These are phyloP conservation scores for Drosophila rellima DNA, from an alignment of 2,888 invertebrate species.

Conservation along the genomic window DNA sequence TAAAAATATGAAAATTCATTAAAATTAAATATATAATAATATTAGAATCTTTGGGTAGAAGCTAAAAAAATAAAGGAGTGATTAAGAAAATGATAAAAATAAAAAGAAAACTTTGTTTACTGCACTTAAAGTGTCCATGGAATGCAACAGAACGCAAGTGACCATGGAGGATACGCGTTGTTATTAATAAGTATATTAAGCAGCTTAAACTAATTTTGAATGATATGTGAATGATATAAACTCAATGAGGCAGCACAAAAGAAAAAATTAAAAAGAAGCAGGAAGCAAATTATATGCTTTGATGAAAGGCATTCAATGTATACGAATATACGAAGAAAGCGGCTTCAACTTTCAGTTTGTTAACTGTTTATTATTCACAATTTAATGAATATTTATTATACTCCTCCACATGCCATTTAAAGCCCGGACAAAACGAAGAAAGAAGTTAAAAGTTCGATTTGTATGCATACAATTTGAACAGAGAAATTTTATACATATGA, in stretches of 20 bases:
- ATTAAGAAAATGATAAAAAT: too few relatives aligned
- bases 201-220: background rate
- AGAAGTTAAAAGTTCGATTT: slow-evolving; percentile 25
- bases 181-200: too few relatives aligned
- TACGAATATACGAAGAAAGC: slow-evolving; percentile 33
- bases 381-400: slow-evolving; percentile 40
- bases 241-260: background rate
- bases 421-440: background rate
- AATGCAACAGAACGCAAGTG: background rate
- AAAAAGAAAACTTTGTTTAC: too few relatives aligned
- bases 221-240: background rate
- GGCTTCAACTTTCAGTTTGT: slow-evolving; percentile 19
- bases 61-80: too few relatives aligned
- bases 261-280: background rate
- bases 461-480: slow-evolving; percentile 30
- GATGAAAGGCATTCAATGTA: slow-evolving; percentile 8
- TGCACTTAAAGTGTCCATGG: background rate
- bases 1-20: background rate
- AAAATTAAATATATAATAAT: background rate
- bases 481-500: slow-evolving; percentile 47
- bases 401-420: slow-evolving; percentile 22
- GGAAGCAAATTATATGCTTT: background rate
- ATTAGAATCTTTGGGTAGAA: too few relatives aligned
- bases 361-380: slow-evolving; percentile 22
- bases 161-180: background rate